Evolutionary conservation across 2,113 vertebrate species (phyloP), one percentile per base, ranked within the genome.

Genomic region (Phyllostomus hastatus): DNA sequence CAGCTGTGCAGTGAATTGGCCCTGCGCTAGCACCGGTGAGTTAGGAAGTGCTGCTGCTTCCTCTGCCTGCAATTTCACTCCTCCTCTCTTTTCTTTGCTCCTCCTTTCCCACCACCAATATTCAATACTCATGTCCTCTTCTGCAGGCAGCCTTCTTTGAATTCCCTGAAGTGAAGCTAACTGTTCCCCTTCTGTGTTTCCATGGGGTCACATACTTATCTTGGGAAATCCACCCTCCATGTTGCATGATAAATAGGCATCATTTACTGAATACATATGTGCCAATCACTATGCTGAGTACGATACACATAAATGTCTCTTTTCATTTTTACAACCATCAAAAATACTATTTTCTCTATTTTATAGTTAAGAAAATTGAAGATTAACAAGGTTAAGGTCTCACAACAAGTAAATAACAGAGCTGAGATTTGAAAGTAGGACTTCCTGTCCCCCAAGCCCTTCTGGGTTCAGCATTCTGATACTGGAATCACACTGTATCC

Each of bases 161-260:
- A 46, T 15, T 54, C 50, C 54, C 67, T 28, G 24, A 79, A 73
- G 50, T 11, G 52, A 41, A 22, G 59, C 24, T 90, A 88, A 85
- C 10, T 7, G 52, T 54, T 22, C 22, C 4, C 5, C 8, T 41
- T 85, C 73, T 70, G 15, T 20, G 31, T 69, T 88, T 81, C 72
- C 31, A 26, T 3, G 12, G 54, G 9, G 8, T 26, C 57, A 33
- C 24, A 46, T 1, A 48, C 48, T 19, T 7, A 28, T 52, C 43
- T 38, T 2, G 2, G 80, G 24, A 69, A 26, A 0, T 1, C 2
- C 10, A 35, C 28, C 11, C 22, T 15, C 52, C 31, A 26, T 1
- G 1, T 31, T 66, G 79, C 10, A 0, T 91, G 43, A 69, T n/a
- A 54, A 66, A 67, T 0, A 79, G 72, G 12, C 46, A 80, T 72